phyloP scores from a whole-genome alignment of 30 jellyfish, hydroid and myxozoan genomes.

The Pelagia noctiluca region DNA sequence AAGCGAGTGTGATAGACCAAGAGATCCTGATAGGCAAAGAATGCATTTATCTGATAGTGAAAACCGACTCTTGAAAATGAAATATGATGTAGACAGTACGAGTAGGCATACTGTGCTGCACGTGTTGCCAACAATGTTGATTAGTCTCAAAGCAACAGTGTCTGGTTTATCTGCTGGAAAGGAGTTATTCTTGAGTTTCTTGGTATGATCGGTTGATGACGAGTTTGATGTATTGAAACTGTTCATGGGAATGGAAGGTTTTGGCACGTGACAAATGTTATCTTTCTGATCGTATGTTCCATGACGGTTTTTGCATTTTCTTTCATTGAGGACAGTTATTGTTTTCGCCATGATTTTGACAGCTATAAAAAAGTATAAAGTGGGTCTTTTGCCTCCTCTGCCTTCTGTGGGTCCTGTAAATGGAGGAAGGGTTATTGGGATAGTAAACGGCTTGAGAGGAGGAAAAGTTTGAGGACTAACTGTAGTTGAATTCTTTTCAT shows the following conservation, averaged over 20 bases:
- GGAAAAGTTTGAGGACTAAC: too few relatives aligned
- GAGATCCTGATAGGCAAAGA: background rate
- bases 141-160: background rate
- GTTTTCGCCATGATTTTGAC: slow-evolving; percentile 48
- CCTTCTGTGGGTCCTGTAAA: background rate
- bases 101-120: background rate
- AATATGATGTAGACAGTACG: background rate
- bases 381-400: background rate
- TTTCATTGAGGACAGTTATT: slow-evolving; percentile 8
- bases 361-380: slow-evolving; percentile 41
- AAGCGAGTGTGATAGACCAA: background rate
- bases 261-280: slow-evolving; percentile 6
- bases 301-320: background rate
- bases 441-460: too few relatives aligned
- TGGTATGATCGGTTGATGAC: too few relatives aligned
- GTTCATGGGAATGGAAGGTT: too few relatives aligned
- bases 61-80: background rate
- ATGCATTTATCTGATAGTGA: background rate
- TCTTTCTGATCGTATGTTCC: slow-evolving; percentile 8
- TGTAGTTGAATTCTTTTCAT: too few relatives aligned
- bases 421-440: too few relatives aligned
- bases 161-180: too few relatives aligned
- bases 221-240: too few relatives aligned
- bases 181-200: too few relatives aligned
- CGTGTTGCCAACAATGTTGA: slow-evolving; percentile 1